Evolutionary conservation across 1,140 invertebrate genomes (phyloP).

Genomic region (Tachypleus tridentatus): DNA sequence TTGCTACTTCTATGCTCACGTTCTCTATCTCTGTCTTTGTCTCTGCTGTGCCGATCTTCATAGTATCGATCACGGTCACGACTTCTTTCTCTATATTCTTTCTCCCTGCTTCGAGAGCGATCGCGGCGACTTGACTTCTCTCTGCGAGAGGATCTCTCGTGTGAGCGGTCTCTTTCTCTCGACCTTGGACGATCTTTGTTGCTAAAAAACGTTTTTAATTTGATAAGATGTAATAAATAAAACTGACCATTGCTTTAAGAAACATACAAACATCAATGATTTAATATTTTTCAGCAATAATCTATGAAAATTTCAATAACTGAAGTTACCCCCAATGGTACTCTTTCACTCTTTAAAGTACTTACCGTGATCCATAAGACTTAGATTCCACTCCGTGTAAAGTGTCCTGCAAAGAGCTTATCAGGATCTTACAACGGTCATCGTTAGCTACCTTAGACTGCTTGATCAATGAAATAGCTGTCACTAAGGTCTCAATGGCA

Average conservation of each 20-base stretch:
- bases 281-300: too few species aligned
- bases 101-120: slow-evolving; percentile 34
- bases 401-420: slow-evolving; percentile 91
- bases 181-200: slow-evolving; percentile 33
- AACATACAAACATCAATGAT: too few species aligned
- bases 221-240: too few species aligned
- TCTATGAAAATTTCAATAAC: too few species aligned
- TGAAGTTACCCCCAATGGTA: too few species aligned
- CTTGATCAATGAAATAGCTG: slow-evolving; percentile 96
- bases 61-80: slow-evolving; percentile 50
- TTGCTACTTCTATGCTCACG: slow-evolving; percentile 19
- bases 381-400: slow-evolving; percentile 93
- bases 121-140: slow-evolving; percentile 32
- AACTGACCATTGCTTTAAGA: too few species aligned
- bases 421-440: slow-evolving; percentile 95
- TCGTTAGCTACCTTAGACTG: slow-evolving; percentile 96
- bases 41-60: slow-evolving; percentile 34
- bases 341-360: background rate
- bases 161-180: slow-evolving; percentile 33
- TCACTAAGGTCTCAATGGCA: slow-evolving; percentile 96
- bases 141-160: slow-evolving; percentile 26
- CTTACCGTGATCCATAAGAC: slow-evolving; percentile 60
- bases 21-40: slow-evolving; percentile 24
- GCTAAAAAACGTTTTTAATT: background rate
- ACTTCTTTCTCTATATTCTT: slow-evolving; percentile 45